Conservation (phyloP, 2,113 vertebrate species). For the Chelonoidis abingdonii region DNA sequence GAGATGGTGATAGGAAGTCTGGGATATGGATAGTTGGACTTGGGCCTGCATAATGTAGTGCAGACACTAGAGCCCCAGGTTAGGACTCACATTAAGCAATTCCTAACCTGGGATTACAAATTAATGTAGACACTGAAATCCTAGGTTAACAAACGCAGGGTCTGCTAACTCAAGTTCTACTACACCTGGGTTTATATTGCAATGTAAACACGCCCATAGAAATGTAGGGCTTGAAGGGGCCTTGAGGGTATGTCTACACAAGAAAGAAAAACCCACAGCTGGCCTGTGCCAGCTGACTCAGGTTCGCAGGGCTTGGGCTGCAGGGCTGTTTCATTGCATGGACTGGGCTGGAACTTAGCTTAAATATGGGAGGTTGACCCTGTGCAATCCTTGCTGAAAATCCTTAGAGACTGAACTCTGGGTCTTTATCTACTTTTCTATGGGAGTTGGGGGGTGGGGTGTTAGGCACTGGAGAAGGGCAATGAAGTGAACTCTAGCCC, state of each 20-base stretch:
- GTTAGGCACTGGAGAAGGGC: too few relatives aligned
- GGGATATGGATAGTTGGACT: neutral
- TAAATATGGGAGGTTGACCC: too few relatives aligned
- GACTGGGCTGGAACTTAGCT: neutral
- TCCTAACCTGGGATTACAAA: neutral
- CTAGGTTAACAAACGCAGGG: neutral
- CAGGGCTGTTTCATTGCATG: neutral
- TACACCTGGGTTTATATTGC: neutral
- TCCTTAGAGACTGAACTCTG: too few relatives aligned
- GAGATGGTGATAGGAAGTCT: neutral
- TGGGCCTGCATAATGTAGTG: neutral
- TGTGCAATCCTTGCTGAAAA: too few relatives aligned
- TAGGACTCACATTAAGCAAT: neutral
- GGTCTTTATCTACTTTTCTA: too few relatives aligned
- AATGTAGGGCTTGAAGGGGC: too few relatives aligned
- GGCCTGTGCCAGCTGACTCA: neutral
- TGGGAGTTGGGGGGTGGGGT: too few relatives aligned
- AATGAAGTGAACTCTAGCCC: too few relatives aligned
- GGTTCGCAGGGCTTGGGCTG: too few relatives aligned
- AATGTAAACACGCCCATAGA: neutral
- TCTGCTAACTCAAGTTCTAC: neutral
- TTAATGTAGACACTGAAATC: neutral
- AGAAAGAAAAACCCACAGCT: neutral
- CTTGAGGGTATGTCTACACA: neutral
- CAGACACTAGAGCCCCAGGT: neutral